Base-by-base conservation (phyloP, 1,140 invertebrate genomes). In the Branchinecta lynchi region DNA sequence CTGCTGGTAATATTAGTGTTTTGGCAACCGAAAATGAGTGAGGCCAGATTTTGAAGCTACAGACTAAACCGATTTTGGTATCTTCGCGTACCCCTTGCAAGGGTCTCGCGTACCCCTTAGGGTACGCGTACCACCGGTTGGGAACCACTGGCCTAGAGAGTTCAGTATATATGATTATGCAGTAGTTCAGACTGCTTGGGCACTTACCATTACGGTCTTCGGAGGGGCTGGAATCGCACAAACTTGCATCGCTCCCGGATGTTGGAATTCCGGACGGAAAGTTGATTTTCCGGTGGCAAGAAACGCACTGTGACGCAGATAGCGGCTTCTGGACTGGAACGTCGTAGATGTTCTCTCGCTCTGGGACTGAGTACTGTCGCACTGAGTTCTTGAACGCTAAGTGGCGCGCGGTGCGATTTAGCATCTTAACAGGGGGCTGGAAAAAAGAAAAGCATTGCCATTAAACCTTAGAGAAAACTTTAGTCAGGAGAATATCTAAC, bases 181-280 rank as follows among this genome's bases (percentile, higher is more conserved):
- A 32, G 32, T 32, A 32, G 32, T 32, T 32, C 32, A 32, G 32
- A 32, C 5, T 32, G 32, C 32, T 32, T 32, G 32, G 17, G 6
- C 12, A 60, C 51, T 60, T 60, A 60, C 51, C 51, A 60, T 60
- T 60, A 12, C 51, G 51, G 17, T 60, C 51, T 60, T 60, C 51
- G 12, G 51, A 60, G 6, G 51, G 51, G 6, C 51, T 60, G 17
- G 51, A 60, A 6, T 60, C 51, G 17, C 51, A 60, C 17, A 60
- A 60, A 60, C 51, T 60, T 20, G 51, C 51, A 15, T 60, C 51
- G 17, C 51, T 60, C 17, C 51, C 51, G 1, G 51, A 60, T 60
- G 51, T 60, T 60, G 51, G 51, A 60, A 60, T 12, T 60, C 51
- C 17, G 12, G 51, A 60, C 2, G 51, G 51, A 6, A 15, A 60